Percentiles rank a stretch among this genome's conserved stretches.
Conservation (phyloP, 1,140 invertebrate genomes). For the Brachionus paranguensis region DNA sequence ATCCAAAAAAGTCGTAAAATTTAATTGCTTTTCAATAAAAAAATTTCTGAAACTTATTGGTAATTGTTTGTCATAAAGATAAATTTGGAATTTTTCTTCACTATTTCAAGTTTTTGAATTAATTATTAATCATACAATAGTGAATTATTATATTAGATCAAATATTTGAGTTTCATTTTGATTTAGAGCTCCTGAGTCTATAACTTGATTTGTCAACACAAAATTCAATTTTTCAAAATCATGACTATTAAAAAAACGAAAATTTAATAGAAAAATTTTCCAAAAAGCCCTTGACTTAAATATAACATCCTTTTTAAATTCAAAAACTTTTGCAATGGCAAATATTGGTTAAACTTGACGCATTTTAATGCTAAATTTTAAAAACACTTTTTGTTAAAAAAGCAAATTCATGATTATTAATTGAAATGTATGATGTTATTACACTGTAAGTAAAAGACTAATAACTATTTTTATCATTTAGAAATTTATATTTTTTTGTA, state of each 20-base stretch:
- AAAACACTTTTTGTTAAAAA: neutral
- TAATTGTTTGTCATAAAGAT: neutral
- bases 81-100: neutral
- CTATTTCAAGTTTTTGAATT: neutral
- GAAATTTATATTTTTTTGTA: no score
- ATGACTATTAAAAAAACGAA: neutral
- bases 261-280: neutral
- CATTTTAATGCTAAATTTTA: neutral
- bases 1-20: neutral
- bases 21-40: neutral
- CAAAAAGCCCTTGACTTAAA: neutral
- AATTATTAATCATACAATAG: neutral
- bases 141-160: neutral
- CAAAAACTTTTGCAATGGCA: neutral
- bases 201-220: neutral
- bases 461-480: neutral
- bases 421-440: neutral
- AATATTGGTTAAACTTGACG: neutral
- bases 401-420: neutral
- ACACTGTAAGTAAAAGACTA: neutral
- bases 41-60: neutral
- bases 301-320: neutral
- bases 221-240: neutral
- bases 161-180: neutral
- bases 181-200: neutral